phyloP scores from a whole-genome alignment of 2,797 vertebrate genomes.

The Eremophila alpestris region DNA sequence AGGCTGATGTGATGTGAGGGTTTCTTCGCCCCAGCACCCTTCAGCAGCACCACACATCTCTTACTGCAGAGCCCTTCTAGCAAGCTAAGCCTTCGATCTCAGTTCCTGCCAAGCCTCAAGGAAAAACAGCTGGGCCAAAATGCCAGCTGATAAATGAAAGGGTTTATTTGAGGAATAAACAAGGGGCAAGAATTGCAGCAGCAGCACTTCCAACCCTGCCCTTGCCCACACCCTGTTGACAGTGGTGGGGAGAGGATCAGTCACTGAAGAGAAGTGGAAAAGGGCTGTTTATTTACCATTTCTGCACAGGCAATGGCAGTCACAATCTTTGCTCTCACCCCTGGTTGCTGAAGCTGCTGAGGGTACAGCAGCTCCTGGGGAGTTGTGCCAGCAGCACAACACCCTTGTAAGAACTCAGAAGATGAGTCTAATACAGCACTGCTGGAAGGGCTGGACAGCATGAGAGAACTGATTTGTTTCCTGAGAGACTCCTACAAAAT shows the following conservation, averaged over 20 bases:
- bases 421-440: background rate
- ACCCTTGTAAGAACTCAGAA: background rate
- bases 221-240: background rate
- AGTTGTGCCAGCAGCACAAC: background rate
- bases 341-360: background rate
- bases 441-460: background rate
- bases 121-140: background rate
- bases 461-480: background rate
- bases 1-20: background rate
- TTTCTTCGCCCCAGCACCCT: background rate
- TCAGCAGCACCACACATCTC: background rate
- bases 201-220: background rate
- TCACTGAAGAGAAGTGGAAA: background rate
- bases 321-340: background rate
- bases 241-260: accelerated
- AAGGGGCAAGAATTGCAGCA: background rate
- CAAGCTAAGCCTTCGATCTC: background rate
- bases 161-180: constrained; percentile 21
- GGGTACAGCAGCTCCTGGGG: background rate
- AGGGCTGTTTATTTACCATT: background rate
- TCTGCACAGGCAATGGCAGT: background rate
- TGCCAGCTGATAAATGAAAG: background rate
- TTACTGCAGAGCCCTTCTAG: background rate
- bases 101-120: background rate
- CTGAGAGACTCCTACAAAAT: background rate